Conservation (phyloP, 2,888 invertebrate genomes). For the Tetranychus truncatus region DNA sequence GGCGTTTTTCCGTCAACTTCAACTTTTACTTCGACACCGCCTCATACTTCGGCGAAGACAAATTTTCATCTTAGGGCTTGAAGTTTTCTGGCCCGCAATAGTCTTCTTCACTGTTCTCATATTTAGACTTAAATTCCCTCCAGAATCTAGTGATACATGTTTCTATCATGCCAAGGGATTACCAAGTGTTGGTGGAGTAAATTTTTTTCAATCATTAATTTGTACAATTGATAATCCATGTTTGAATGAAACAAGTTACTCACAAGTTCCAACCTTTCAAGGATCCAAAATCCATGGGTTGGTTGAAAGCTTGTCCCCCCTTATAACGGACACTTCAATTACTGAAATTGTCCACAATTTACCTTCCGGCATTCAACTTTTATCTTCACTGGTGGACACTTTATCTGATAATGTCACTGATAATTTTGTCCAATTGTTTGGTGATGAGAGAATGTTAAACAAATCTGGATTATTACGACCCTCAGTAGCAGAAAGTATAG, state of each 20-base stretch:
- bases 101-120: conserved; percentile 26
- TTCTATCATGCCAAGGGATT: conserved; percentile 27
- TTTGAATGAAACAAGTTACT: conserved; percentile 23
- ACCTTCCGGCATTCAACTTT: conserved; percentile 25
- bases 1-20: conserved; percentile 24
- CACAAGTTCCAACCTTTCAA: conserved; percentile 27
- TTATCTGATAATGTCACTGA: conserved; percentile 10
- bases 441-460: conserved; percentile 13
- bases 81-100: conserved; percentile 27
- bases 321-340: conserved; percentile 23
- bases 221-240: conserved; percentile 28
- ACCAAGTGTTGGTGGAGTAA: conserved; percentile 27
- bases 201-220: conserved; percentile 27
- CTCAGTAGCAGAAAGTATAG: conserved; percentile 14
- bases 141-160: conserved; percentile 25
- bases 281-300: conserved; percentile 24
- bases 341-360: conserved; percentile 23
- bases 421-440: background rate
- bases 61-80: conserved; percentile 25
- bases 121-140: conserved; percentile 25
- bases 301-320: conserved; percentile 24
- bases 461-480: conserved; percentile 11
- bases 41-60: conserved; percentile 25
- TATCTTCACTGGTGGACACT: conserved; percentile 24
- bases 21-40: conserved; percentile 25